Conservation (phyloP, 2,888 invertebrate genomes). For the Torymus tubicola region DNA sequence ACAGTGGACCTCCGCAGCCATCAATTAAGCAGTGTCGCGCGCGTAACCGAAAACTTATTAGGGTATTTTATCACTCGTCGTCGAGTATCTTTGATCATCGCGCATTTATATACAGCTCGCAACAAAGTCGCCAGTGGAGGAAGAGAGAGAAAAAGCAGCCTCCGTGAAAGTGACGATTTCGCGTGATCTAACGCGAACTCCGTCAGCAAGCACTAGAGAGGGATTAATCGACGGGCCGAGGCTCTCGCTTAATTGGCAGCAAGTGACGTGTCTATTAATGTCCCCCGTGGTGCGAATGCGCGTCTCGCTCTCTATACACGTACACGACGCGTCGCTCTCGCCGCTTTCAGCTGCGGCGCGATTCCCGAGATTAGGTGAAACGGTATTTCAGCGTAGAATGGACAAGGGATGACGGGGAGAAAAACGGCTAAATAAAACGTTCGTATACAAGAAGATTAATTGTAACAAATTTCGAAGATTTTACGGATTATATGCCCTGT, state of each 20-base stretch:
- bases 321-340: not conserved
- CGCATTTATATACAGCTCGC: slow-evolving; percentile 19
- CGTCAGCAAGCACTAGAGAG: slow-evolving; percentile 58
- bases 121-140: not conserved
- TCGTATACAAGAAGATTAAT: no score
- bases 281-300: slow-evolving; percentile 50
- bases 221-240: slow-evolving; percentile 66
- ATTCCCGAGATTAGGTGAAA: slow-evolving; percentile 67
- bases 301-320: not conserved
- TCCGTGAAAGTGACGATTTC: slow-evolving; percentile 54
- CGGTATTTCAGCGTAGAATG: slow-evolving; percentile 52
- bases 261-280: slow-evolving; percentile 72
- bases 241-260: slow-evolving; percentile 70
- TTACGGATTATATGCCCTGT: no score
- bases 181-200: slow-evolving; percentile 53
- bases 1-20: not conserved
- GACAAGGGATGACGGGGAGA: not conserved
- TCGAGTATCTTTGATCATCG: slow-evolving; percentile 50
- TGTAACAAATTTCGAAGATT: no score
- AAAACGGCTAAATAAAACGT: no score
- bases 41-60: slow-evolving; percentile 23
- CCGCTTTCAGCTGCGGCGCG: slow-evolving; percentile 42
- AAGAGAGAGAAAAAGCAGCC: slow-evolving; percentile 8
- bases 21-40: slow-evolving; percentile 35
- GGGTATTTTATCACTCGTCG: slow-evolving; percentile 47